Evolutionary conservation across 2,797 vertebrate genomes (phyloP).

Genomic region (Poecilia picta): DNA sequence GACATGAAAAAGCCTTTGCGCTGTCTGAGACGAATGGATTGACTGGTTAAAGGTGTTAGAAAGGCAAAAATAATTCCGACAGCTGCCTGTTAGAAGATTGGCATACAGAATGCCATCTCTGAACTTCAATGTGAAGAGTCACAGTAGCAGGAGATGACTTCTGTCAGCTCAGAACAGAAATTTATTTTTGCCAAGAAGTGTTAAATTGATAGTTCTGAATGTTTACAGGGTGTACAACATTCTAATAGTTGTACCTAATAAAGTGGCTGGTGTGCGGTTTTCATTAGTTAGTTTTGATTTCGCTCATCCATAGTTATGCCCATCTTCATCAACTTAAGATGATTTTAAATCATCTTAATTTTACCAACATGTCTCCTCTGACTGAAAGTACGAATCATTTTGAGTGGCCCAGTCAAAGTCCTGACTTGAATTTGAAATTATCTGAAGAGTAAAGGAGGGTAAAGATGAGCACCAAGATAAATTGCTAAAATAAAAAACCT

Average conservation of each 20-base stretch:
- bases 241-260: neutral
- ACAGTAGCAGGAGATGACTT: too few relatives aligned
- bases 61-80: neutral
- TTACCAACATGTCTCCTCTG: neutral
- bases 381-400: neutral
- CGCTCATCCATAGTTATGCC: neutral
- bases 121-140: neutral
- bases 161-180: neutral
- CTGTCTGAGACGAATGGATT: neutral
- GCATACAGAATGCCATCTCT: neutral
- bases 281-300: neutral
- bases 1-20: neutral
- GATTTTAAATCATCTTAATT: neutral
- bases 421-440: neutral
- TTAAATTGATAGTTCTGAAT: neutral
- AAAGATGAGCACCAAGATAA: neutral
- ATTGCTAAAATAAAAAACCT: neutral
- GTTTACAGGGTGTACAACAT: neutral
- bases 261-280: neutral
- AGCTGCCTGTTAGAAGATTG: too few relatives aligned
- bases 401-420: neutral
- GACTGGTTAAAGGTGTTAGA: neutral
- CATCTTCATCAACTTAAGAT: too few relatives aligned
- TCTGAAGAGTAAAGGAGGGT: neutral
- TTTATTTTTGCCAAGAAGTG: neutral